phyloP scores from a whole-genome alignment of 2,113 vertebrate species.

The Motacilla tschutschensis region DNA sequence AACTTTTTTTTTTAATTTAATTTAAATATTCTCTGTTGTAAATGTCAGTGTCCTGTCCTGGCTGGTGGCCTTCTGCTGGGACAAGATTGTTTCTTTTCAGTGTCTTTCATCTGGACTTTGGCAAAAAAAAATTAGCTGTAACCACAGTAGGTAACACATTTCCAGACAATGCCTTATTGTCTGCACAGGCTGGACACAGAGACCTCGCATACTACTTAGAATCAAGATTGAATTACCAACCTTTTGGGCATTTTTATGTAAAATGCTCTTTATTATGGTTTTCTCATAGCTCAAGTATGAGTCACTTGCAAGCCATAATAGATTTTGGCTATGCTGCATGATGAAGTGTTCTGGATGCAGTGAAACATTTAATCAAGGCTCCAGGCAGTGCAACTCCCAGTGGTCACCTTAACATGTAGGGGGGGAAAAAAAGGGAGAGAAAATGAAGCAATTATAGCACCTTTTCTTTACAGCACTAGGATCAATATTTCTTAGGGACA shows the following conservation, averaged over 20 bases:
- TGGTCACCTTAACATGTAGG: constrained; percentile 54
- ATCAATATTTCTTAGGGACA: background rate
- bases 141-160: background rate
- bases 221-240: constrained; percentile 70
- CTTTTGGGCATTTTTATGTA: constrained; percentile 75
- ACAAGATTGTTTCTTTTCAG: background rate
- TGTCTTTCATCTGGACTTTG: background rate
- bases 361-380: constrained; percentile 72
- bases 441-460: constrained; percentile 10
- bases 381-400: constrained; percentile 64
- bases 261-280: constrained; percentile 69
- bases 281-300: constrained; percentile 75
- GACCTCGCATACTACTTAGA: constrained; percentile 50
- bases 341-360: constrained; percentile 81
- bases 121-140: background rate
- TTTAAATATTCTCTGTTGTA: constrained; percentile 11
- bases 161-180: constrained; percentile 59
- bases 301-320: constrained; percentile 73
- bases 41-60: constrained; percentile 22
- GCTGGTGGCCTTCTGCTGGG: constrained; percentile 9
- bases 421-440: background rate
- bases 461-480: background rate
- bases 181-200: background rate
- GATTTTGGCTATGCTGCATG: constrained; percentile 69
- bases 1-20: background rate